Evolutionary conservation across 2,888 invertebrate genomes (phyloP).

Genomic region (Thysanoteuthis rhombus): DNA sequence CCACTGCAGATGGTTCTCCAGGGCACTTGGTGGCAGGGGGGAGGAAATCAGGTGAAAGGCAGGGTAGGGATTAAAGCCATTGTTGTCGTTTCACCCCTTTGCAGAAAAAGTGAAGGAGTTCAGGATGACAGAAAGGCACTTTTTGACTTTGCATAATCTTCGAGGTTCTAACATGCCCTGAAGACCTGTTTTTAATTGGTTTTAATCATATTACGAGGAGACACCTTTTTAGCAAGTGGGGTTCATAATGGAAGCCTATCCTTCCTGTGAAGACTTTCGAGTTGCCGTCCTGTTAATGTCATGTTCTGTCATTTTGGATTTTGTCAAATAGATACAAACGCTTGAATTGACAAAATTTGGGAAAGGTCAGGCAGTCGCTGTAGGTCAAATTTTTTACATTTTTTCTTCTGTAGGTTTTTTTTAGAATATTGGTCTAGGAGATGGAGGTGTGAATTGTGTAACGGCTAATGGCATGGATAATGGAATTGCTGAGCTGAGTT

Average conservation of each 20-base stretch:
- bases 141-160: not conserved
- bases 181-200: not conserved
- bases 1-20: not conserved
- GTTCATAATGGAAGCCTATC: not conserved
- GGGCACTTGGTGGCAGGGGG: not conserved
- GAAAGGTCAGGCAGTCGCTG: not conserved
- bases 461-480: too few relatives aligned
- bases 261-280: not conserved
- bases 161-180: not conserved
- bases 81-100: not conserved
- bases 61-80: not conserved
- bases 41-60: not conserved
- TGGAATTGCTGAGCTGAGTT: too few relatives aligned
- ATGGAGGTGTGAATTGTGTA: too few relatives aligned
- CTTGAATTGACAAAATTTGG: not conserved
- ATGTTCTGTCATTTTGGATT: not conserved
- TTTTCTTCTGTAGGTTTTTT: not conserved
- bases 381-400: not conserved
- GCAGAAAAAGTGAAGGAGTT: not conserved
- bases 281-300: not conserved
- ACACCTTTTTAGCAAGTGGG: not conserved
- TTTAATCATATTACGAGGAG: not conserved
- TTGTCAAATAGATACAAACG: not conserved
- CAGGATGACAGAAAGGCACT: not conserved
- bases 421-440: too few relatives aligned